phyloP scores from a whole-genome alignment of 1,140 invertebrate genomes.

The Cotesia glomerata region DNA sequence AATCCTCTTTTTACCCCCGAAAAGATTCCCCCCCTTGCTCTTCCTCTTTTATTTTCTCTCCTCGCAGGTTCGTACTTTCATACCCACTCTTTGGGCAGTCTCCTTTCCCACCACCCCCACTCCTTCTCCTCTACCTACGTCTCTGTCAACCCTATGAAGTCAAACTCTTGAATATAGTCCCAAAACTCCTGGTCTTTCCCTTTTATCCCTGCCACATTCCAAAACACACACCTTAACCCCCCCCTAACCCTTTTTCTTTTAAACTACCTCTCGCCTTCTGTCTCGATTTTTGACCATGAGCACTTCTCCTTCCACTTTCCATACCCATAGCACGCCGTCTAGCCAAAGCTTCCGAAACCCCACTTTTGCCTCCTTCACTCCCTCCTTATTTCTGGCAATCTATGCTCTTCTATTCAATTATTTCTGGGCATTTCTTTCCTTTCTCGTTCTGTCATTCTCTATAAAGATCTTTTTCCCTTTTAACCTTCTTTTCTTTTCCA shows the following conservation, averaged over 20 bases:
- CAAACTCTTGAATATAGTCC: slow-evolving; percentile 22
- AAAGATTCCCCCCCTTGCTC: slow-evolving; percentile 27
- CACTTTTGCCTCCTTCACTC: too few species aligned
- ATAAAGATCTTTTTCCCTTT: too few species aligned
- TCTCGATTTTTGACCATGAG: too few species aligned
- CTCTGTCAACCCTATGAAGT: slow-evolving; percentile 28
- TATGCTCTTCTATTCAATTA: too few species aligned
- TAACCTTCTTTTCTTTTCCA: too few species aligned
- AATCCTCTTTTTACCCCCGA: slow-evolving; percentile 17
- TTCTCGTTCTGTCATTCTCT: too few species aligned
- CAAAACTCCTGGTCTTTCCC: slow-evolving; percentile 30
- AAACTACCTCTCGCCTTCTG: too few species aligned
- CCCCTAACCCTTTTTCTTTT: not conserved
- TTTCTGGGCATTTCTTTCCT: too few species aligned
- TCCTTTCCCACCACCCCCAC: slow-evolving; percentile 16
- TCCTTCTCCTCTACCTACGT: slow-evolving; percentile 33
- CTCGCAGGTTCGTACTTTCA: slow-evolving; percentile 25
- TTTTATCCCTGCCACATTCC: slow-evolving; percentile 26
- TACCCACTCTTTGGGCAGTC: slow-evolving; percentile 3
- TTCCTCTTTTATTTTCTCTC: slow-evolving; percentile 23
- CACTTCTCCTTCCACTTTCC: too few species aligned
- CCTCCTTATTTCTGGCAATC: too few species aligned
- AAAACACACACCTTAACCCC: slow-evolving; percentile 18
- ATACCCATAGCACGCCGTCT: too few species aligned
- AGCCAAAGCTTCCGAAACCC: too few species aligned